Base-by-base conservation (phyloP, 2,113 vertebrate species). In the Symphodus melops region DNA sequence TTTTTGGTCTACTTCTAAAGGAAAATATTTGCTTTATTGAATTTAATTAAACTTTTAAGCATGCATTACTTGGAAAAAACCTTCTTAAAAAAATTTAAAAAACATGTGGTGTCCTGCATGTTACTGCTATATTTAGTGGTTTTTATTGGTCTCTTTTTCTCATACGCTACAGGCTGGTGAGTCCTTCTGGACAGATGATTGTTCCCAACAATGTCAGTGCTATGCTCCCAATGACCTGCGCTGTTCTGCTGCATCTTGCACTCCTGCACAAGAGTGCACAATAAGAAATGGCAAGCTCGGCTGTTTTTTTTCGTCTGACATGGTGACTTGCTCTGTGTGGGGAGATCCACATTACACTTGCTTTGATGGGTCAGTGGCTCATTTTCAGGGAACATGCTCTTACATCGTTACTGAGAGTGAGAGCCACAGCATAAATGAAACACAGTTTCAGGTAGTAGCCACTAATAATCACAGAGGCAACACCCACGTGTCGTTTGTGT, bases 291-390 rank as follows among this genome's bases (percentile, higher is more conserved):
- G 92, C 0, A 51, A 0, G 1, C 65, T 75, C 44, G 91, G 85
- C 53, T 94, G 92, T 70, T 84, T 62, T 1, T 65, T 68, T 11
- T 9, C 36, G 82, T 76, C 87, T 68, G 10, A 33, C 6, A 62
- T 90, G 83, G 76, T 86, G 66, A 93, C 86, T 44, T 95, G 95
- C 82, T 87, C 58, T 0, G 91, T 91, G 17, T 94, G 86, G 0
- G 94, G 95, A 0, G 94, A 95, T 60, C 93, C 94, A 1, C 94
- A 95, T 65, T 95, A 95, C 87, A 44, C 88, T 82, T 94, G 92
- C 0, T 96, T 94, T 2, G 95, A 95, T 12, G 94, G 94, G 7
- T 91, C 92, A 1, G 9, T 95, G 44, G 82, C 87, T 20, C 91
- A 95, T 85, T 92, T 95, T 52, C 86, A 94, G 88, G 95, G 95